Evolutionary conservation across 1,140 invertebrate genomes (phyloP).

Genomic region (Adoxophyes honmai): DNA sequence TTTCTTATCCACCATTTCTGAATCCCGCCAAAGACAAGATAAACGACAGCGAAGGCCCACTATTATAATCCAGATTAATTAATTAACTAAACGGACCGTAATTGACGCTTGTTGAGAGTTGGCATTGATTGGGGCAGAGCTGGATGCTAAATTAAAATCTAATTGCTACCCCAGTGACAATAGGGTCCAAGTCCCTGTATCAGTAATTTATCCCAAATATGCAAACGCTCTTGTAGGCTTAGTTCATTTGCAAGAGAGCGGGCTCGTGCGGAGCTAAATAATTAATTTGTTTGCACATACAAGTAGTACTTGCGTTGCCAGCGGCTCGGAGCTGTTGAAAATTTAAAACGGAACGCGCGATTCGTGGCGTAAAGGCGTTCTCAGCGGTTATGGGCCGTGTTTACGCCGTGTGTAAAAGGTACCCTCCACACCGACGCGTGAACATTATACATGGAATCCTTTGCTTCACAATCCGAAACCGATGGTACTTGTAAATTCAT

Average conservation of each 20-base stretch:
- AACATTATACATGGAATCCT: too few species aligned
- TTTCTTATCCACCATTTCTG: too few species aligned
- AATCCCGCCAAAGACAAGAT: too few species aligned
- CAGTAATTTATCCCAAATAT: conserved; percentile 14
- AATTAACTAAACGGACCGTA: too few species aligned
- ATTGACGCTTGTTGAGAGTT: too few species aligned
- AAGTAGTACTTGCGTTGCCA: conserved; percentile 20
- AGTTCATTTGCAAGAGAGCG: conserved; percentile 10
- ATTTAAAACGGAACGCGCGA: conserved; percentile 49
- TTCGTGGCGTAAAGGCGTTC: conserved; percentile 37
- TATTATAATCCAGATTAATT: too few species aligned
- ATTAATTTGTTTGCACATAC: conserved; percentile 52
- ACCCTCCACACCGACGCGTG: conserved; percentile 23
- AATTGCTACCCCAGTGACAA: neutral
- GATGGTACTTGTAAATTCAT: neutral
- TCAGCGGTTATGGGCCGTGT: conserved; percentile 37
- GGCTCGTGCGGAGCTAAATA: conserved; percentile 32
- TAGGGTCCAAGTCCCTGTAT: neutral
- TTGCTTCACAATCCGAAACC: neutral
- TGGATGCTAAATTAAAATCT: neutral
- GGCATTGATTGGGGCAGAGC: too few species aligned
- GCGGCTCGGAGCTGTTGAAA: conserved; percentile 43
- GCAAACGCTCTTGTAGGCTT: conserved; percentile 17
- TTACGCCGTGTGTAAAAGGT: conserved; percentile 28
- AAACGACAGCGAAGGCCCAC: too few species aligned